Conservation (phyloP, 53 echinoderm and acorn worm species). For the Luidia sarsii region DNA sequence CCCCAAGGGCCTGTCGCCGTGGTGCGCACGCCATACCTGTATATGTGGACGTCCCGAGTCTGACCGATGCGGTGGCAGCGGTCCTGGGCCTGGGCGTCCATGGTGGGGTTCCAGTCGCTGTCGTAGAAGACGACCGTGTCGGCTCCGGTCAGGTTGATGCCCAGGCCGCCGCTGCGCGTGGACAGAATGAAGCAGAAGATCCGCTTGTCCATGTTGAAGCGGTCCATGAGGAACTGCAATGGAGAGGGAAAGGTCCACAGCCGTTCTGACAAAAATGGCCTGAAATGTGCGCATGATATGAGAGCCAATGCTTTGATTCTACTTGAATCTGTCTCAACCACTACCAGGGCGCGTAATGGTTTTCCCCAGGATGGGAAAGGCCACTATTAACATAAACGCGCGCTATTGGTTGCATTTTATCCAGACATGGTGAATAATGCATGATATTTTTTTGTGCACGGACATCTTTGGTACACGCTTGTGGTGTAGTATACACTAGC, state of each 20-base stretch:
- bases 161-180: conserved; percentile 92
- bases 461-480: too few relatives aligned
- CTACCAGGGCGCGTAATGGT: too few relatives aligned
- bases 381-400: too few relatives aligned
- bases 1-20: background rate
- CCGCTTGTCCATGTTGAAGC: conserved; percentile 95
- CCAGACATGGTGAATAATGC: too few relatives aligned
- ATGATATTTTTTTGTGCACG: too few relatives aligned
- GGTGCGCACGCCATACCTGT: conserved; percentile 72
- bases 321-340: too few relatives aligned
- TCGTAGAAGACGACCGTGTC: conserved; percentile 99
- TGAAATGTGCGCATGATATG: too few relatives aligned
- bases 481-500: too few relatives aligned
- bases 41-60: conserved; percentile 98
- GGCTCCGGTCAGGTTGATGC: conserved; percentile 94
- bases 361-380: too few relatives aligned
- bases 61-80: conserved; percentile 98
- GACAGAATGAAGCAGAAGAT: conserved; percentile 99
- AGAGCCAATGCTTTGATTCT: too few relatives aligned
- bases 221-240: conserved; percentile 91
- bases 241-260: background rate
- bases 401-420: too few relatives aligned
- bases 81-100: conserved; percentile 99
- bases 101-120: conserved; percentile 99
- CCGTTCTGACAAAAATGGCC: too few relatives aligned